These are phyloP conservation scores for Heteropelma amictum DNA, from an alignment of 2,888 invertebrate genomes.

Conservation along the genomic window DNA sequence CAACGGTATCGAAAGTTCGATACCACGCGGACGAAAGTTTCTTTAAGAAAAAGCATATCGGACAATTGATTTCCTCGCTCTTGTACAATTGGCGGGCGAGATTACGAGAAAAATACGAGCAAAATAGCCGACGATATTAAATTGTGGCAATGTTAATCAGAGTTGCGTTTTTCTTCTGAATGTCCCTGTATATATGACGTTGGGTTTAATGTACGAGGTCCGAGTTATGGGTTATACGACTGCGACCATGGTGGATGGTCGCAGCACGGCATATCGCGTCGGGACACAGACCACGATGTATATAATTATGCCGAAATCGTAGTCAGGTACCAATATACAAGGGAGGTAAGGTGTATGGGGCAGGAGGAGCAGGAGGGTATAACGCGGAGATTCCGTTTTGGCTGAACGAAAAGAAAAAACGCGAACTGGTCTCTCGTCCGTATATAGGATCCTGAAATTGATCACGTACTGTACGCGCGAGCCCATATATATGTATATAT, in stretches of 20 bases:
- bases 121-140: too few relatives aligned
- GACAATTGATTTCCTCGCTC: too few relatives aligned
- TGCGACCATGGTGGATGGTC: slow-evolving; percentile 49
- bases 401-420: slow-evolving; percentile 55
- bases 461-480: slow-evolving; percentile 73
- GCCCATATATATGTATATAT: slow-evolving; percentile 20
- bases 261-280: slow-evolving; percentile 61
- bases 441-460: slow-evolving; percentile 68
- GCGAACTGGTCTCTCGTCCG: slow-evolving; percentile 58
- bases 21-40: too few relatives aligned
- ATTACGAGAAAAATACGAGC: too few relatives aligned
- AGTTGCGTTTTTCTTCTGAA: neutral
- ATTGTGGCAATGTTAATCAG: too few relatives aligned
- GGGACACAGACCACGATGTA: slow-evolving; percentile 67
- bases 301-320: slow-evolving; percentile 77
- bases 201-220: slow-evolving; percentile 49
- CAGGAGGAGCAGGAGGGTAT: slow-evolving; percentile 46
- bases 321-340: slow-evolving; percentile 59
- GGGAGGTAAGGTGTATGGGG: slow-evolving; percentile 17
- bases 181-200: slow-evolving; percentile 15
- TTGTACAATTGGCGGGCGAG: too few relatives aligned
- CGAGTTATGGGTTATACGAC: slow-evolving; percentile 58
- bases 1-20: too few relatives aligned
- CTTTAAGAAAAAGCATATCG: too few relatives aligned
- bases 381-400: slow-evolving; percentile 34